Conservation (phyloP, 2,888 invertebrate genomes). For the Drosophila diplacantha region DNA sequence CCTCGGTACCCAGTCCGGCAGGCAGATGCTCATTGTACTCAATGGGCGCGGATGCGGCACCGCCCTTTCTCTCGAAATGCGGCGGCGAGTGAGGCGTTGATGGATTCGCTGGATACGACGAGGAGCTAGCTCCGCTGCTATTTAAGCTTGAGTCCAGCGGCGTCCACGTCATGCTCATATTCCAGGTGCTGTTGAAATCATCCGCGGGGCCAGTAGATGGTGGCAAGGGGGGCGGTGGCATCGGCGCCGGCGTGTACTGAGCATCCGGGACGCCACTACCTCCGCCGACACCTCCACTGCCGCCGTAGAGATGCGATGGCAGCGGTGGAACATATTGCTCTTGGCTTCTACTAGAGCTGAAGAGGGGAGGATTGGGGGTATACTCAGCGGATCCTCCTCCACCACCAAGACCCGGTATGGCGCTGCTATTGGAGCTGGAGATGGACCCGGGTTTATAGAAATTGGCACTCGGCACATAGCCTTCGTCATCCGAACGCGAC, state of each 20-base stretch:
- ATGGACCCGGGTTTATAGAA: conserved; percentile 79
- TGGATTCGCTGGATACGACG: conserved; percentile 52
- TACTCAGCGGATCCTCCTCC: conserved; percentile 43
- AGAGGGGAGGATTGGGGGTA: conserved; percentile 57
- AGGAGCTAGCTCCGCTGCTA: conserved; percentile 73
- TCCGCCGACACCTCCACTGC: conserved; percentile 35
- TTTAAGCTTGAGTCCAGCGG: conserved; percentile 74
- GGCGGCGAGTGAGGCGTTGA: conserved; percentile 83
- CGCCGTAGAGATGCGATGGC: conserved; percentile 67
- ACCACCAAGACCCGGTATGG: conserved; percentile 53
- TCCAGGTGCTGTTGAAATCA: conserved; percentile 78
- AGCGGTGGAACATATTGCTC: conserved; percentile 67
- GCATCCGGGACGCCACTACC: conserved; percentile 47
- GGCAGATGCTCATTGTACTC: conserved; percentile 81
- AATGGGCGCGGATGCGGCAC: conserved; percentile 78
- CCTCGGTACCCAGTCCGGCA: conserved; percentile 76
- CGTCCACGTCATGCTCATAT: conserved; percentile 78
- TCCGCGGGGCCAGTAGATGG: conserved; percentile 46
- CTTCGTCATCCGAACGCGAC: conserved; percentile 79
- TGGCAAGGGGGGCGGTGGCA: conserved; percentile 63
- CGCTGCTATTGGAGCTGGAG: conserved; percentile 53
- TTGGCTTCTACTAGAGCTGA: conserved; percentile 41
- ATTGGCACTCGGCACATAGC: conserved; percentile 77
- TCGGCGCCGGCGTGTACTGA: conserved; percentile 66
- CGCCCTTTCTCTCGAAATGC: conserved; percentile 81